Evolutionary conservation across 2,797 vertebrate genomes (phyloP), one percentile per base, ranked within the genome.

Genomic region (Eutrigla gurnardus): DNA sequence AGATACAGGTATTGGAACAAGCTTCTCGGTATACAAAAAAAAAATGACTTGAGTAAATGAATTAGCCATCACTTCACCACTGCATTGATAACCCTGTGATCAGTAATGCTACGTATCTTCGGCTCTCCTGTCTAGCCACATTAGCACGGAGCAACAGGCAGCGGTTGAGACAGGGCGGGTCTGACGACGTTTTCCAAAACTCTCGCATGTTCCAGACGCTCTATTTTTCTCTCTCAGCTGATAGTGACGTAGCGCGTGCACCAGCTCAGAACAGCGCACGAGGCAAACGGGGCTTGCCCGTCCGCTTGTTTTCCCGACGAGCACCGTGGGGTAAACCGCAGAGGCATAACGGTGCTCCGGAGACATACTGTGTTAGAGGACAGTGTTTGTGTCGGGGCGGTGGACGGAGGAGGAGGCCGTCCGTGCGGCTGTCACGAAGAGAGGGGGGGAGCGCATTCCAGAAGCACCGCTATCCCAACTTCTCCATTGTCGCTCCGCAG

Each of bases 181-280:
- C 73, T 10, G 9, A 6, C 83, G 80, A 83, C 87, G 87, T 75
- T 3, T 1, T 33, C 43, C 1, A 10, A 62, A 72, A 80, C 86
- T 58, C 90, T 80, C 53, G 92, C 79, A 90, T 77, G 78, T 92
- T 94, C 94, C 73, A 81, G 88, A 86, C 61, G 67, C 59, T 58
- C 78, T 78, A 58, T 85, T 62, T 62, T 58, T 70, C 49, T 57
- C 72, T 69, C 77, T 89, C 87, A 86, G 83, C 86, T 92, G 91
- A 84, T 63, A 0, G 77, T 95, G 93, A 95, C 94, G 93, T 89
- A 77, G 53, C 42, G 58, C 75, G 32, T 14, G 50, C 60, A 25
- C 25, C 1, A 43, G 60, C 46, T 70, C 13, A 32, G 40, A 12
- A 1, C 36, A 3, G 40, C 64, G 3, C 47, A 37, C 15, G 0